Conservation (phyloP, 2,888 invertebrate genomes). For the Amblyjoppa fuscipennis region DNA sequence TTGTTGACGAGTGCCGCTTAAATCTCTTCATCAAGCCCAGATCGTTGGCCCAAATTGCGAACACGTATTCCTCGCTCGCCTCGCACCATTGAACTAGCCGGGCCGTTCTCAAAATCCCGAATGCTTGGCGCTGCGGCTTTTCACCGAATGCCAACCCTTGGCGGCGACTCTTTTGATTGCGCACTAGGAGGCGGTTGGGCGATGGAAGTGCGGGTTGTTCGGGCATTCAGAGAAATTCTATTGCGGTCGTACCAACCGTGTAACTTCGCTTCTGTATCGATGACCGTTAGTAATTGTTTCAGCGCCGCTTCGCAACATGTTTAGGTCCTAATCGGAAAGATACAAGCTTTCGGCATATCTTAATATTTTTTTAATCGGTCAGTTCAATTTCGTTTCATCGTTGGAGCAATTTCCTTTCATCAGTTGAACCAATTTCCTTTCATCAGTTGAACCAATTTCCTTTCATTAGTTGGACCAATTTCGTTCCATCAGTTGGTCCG, state of each 20-base stretch:
- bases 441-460: too few relatives aligned
- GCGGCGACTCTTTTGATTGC: slow-evolving; percentile 11
- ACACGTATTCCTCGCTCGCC: slow-evolving; percentile 17
- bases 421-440: too few relatives aligned
- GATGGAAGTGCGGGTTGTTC: not conserved
- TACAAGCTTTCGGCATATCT: not conserved
- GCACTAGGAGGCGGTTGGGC: not conserved
- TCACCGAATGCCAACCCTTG: slow-evolving; percentile 7
- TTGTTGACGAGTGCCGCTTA: slow-evolving; percentile 41
- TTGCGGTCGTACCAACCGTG: not conserved
- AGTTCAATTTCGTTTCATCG: too few relatives aligned
- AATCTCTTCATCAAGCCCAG: slow-evolving; percentile 52
- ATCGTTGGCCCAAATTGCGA: slow-evolving; percentile 43
- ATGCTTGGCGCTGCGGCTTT: slow-evolving; percentile 20
- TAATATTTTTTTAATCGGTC: too few relatives aligned
- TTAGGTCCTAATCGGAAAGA: not conserved
- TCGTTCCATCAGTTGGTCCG: too few relatives aligned
- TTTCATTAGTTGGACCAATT: too few relatives aligned
- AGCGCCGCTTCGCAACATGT: not conserved
- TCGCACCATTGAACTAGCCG: slow-evolving; percentile 16
- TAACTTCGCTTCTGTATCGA: not conserved
- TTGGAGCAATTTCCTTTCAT: too few relatives aligned
- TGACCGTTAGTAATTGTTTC: not conserved
- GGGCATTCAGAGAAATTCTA: slow-evolving; percentile 17
- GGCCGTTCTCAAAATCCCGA: slow-evolving; percentile 16